Evolutionary conservation across 1,140 invertebrate genomes (phyloP).

Genomic region (Stegodyphus mimosarum): DNA sequence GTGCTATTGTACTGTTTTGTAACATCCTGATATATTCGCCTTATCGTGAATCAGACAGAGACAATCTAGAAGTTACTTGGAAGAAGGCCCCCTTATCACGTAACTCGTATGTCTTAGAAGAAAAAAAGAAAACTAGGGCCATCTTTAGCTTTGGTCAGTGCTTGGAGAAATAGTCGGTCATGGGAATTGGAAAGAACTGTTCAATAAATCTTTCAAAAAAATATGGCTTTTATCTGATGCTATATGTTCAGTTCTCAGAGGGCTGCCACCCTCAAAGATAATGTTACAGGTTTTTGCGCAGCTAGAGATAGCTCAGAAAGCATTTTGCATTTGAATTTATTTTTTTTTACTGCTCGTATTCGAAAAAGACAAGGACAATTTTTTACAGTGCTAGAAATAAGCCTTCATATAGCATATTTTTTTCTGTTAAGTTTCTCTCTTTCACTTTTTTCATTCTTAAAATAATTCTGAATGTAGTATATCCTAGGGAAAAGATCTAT

Average conservation of each 20-base stretch:
- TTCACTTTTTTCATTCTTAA: too few relatives aligned
- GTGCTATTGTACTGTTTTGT: too few relatives aligned
- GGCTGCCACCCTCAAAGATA: conserved; percentile 44
- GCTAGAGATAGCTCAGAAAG: conserved; percentile 54
- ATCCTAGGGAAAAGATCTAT: not conserved
- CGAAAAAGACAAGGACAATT: conserved; percentile 23
- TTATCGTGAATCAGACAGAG: not conserved
- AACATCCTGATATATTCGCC: too few relatives aligned
- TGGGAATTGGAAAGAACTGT: conserved; percentile 56
- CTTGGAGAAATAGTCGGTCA: conserved; percentile 51
- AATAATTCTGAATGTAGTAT: too few relatives aligned
- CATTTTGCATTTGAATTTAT: conserved; percentile 47
- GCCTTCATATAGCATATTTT: too few relatives aligned
- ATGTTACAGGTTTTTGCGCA: conserved; percentile 46
- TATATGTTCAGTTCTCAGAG: conserved; percentile 49
- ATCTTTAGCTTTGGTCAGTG: conserved; percentile 55
- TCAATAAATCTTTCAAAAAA: conserved; percentile 59
- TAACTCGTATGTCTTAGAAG: conserved; percentile 34
- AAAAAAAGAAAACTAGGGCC: conserved; percentile 37
- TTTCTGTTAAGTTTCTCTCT: too few relatives aligned
- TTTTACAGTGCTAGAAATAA: conserved; percentile 7
- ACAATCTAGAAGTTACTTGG: conserved; percentile 18
- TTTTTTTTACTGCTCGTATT: conserved; percentile 32
- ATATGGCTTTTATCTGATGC: conserved; percentile 60
- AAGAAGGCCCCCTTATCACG: conserved; percentile 32